Percentiles rank a stretch among this genome's conserved stretches.
These are phyloP conservation scores for Pollimyrus isidori DNA, from an alignment of 2,113 vertebrate genomes.

Conservation along the genomic window DNA sequence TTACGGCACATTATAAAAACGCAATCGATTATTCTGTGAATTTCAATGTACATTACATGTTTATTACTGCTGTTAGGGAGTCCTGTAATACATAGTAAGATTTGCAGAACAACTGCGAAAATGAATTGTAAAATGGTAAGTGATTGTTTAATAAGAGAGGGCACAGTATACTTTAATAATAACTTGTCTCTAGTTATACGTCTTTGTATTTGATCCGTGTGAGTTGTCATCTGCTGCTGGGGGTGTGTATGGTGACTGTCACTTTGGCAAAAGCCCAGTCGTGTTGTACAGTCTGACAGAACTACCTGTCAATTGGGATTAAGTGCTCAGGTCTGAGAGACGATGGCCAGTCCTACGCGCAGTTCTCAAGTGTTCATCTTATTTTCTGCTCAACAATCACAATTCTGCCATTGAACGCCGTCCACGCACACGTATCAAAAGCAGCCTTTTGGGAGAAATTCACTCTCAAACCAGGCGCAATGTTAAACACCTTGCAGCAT, in stretches of 20 bases:
- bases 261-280: not conserved
- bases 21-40: not conserved
- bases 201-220: not conserved
- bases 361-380: not conserved
- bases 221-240: not conserved
- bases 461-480: not conserved
- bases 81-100: not conserved
- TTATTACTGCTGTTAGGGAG: not conserved
- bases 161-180: not conserved
- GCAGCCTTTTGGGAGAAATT: not conserved
- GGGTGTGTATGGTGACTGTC: not conserved
- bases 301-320: not conserved
- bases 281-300: not conserved
- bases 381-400: not conserved
- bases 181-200: not conserved
- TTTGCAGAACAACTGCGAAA: not conserved
- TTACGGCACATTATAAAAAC: not conserved
- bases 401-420: not conserved
- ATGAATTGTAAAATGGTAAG: not conserved
- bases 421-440: not conserved
- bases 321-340: not conserved
- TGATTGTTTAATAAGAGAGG: not conserved
- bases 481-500: not conserved
- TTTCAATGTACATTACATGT: not conserved
- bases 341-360: not conserved